phyloP scores from a whole-genome alignment of 2,797 vertebrate genomes.

The Bovichtus diacanthus region DNA sequence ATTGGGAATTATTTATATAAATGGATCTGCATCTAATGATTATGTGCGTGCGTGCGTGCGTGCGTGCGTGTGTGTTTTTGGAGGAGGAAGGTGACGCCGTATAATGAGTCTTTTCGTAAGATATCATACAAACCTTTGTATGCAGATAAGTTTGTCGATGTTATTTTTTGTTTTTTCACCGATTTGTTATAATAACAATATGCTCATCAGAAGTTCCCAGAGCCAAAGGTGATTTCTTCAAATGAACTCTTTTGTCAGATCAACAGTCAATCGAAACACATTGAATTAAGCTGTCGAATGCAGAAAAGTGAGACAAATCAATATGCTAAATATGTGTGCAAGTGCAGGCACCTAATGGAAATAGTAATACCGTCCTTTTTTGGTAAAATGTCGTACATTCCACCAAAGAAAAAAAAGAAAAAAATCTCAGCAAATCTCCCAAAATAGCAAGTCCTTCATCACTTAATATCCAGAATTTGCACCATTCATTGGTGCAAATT shows the following conservation, averaged over 20 bases:
- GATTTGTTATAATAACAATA: not conserved
- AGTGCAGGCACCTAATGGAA: not conserved
- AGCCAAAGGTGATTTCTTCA: not conserved
- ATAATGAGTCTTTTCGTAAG: no score
- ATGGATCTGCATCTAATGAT: not conserved
- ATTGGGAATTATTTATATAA: not conserved
- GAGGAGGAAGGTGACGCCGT: no score
- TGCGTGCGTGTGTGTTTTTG: no score
- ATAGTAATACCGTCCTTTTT: not conserved
- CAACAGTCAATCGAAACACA: not conserved
- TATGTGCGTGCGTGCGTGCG: not conserved
- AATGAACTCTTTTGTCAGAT: not conserved
- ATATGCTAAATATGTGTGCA: not conserved
- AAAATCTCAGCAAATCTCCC: slow-evolving; percentile 8
- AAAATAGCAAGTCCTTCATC: slow-evolving; percentile 18
- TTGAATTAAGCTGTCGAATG: not conserved
- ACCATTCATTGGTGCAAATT: slow-evolving; percentile 25
- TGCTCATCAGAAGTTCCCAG: not conserved
- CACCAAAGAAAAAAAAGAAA: no score
- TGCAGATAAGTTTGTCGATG: not conserved
- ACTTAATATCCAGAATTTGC: not conserved
- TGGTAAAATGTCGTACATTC: slow-evolving; percentile 10
- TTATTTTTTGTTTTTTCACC: not conserved
- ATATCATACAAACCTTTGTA: no score
- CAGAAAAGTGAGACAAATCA: not conserved